Evolutionary conservation across 2,113 vertebrate genomes (phyloP).

Genomic region (Stomatorhinus ivindoensis): DNA sequence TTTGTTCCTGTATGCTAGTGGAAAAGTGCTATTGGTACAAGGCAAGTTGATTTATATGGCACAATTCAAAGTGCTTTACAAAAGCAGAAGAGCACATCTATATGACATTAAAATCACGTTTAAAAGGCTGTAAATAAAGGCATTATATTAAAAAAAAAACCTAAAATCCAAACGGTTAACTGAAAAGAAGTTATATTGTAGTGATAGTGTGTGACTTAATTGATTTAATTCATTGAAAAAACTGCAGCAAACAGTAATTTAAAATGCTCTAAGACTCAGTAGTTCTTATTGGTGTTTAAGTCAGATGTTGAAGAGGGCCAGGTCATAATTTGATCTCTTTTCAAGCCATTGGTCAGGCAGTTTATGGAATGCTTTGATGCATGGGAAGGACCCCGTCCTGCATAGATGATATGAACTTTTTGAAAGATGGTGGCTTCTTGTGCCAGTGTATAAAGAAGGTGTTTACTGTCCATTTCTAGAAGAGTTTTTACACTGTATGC

Average conservation of each 20-base stretch:
- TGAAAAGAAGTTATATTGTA: too few relatives aligned
- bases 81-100: too few relatives aligned
- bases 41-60: too few relatives aligned
- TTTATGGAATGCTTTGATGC: not conserved
- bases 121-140: too few relatives aligned
- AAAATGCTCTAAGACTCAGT: not conserved
- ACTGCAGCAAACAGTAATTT: too few relatives aligned
- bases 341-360: not conserved
- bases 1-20: not conserved
- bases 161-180: too few relatives aligned
- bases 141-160: too few relatives aligned
- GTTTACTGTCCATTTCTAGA: not conserved
- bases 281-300: not conserved
- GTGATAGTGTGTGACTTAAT: too few relatives aligned
- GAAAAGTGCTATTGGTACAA: not conserved
- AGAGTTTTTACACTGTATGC: not conserved
- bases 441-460: not conserved
- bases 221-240: too few relatives aligned
- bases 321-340: not conserved
- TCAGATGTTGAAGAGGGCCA: not conserved
- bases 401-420: not conserved
- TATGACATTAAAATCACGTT: too few relatives aligned
- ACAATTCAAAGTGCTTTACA: too few relatives aligned
- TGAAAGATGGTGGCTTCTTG: not conserved
- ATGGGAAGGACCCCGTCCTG: not conserved